A percentile compares a stretch with the other conserved stretches of the same genome.
Evolutionary conservation across 2,797 vertebrate species (phyloP).

Genomic region (Myotis findleyi): DNA sequence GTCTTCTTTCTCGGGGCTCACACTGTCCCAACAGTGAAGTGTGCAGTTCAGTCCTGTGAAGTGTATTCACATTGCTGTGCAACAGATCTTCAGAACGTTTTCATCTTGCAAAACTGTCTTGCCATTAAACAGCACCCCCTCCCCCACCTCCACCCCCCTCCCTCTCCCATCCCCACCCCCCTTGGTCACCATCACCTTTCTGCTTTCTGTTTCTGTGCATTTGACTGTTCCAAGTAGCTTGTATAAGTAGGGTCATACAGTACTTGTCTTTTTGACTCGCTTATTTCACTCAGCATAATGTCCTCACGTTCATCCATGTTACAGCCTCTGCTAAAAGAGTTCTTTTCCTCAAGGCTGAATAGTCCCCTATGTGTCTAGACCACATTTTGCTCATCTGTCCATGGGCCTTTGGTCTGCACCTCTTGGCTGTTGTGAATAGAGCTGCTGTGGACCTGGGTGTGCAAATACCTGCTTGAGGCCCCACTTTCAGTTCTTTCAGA

Average conservation of each 20-base stretch:
- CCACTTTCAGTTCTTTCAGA: neutral
- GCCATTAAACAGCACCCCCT: rapidly evolving
- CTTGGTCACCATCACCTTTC: neutral
- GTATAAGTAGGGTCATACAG: rapidly evolving
- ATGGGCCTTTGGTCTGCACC: rapidly evolving
- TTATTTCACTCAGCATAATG: rapidly evolving
- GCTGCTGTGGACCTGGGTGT: rapidly evolving
- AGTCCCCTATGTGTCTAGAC: rapidly evolving
- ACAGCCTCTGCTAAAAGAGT: neutral
- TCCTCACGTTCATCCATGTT: rapidly evolving
- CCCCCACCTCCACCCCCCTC: too few relatives aligned
- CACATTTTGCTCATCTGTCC: neutral
- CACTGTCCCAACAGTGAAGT: neutral
- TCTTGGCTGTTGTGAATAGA: rapidly evolving
- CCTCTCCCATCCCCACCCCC: too few relatives aligned
- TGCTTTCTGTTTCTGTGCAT: neutral
- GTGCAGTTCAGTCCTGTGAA: neutral
- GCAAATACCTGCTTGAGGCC: neutral
- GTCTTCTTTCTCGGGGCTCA: neutral
- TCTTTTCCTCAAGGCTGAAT: neutral
- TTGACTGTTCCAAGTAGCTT: rapidly evolving
- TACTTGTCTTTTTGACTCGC: neutral
- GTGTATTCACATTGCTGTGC: neutral
- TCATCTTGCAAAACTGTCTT: too few relatives aligned
- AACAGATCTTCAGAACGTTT: neutral